A percentile compares a stretch with the other conserved stretches of the same genome.
Conservation (phyloP, 1,140 invertebrate genomes). For the Reticulitermes speratus region DNA sequence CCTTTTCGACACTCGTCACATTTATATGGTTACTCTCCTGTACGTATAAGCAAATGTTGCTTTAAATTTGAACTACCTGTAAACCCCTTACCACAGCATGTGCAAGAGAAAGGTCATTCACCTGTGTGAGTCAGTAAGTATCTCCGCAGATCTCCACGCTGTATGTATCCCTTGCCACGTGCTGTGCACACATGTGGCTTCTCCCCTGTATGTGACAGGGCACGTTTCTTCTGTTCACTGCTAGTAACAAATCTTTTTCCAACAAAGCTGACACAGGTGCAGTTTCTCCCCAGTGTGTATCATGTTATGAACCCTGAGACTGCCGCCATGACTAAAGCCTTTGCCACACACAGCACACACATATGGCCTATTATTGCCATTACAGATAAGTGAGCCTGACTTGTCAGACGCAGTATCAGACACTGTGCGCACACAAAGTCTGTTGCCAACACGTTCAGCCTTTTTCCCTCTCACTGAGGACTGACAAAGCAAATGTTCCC, state of each 20-base stretch:
- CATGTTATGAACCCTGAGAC: too few relatives aligned
- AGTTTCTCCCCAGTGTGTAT: too few relatives aligned
- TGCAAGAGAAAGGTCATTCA: conserved; percentile 6
- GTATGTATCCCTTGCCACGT: background rate
- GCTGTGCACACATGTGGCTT: background rate
- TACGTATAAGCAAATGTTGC: background rate
- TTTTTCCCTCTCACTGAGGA: too few relatives aligned
- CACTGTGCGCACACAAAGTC: too few relatives aligned
- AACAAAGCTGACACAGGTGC: too few relatives aligned
- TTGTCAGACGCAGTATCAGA: too few relatives aligned
- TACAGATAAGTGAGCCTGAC: too few relatives aligned
- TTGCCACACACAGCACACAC: too few relatives aligned
- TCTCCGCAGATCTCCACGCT: background rate
- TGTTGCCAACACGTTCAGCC: too few relatives aligned
- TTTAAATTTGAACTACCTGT: background rate
- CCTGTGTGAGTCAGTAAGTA: background rate
- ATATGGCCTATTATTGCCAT: too few relatives aligned
- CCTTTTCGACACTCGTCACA: background rate
- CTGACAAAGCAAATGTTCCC: too few relatives aligned
- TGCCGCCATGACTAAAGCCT: too few relatives aligned
- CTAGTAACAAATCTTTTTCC: background rate
- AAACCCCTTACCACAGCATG: background rate
- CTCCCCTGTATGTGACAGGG: background rate
- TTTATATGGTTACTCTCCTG: background rate
- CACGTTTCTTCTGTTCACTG: background rate